These are phyloP conservation scores for Emydoidea blandingii DNA, from an alignment of 2,797 vertebrate species.

Conservation along the genomic window DNA sequence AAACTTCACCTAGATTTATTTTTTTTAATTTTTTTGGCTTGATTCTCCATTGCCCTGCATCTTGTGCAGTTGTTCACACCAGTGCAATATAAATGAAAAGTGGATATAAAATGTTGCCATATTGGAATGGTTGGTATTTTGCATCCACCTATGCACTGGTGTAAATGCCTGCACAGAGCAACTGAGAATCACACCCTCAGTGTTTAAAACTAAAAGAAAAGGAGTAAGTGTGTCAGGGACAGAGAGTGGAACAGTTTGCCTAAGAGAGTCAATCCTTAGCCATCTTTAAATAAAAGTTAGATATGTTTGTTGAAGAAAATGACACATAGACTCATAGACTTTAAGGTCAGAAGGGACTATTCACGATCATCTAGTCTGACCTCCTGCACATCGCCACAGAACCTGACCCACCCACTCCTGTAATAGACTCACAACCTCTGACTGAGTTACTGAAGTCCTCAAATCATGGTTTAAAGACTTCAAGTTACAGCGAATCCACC, in stretches of 20 bases:
- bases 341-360: too few relatives aligned
- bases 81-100: neutral
- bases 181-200: neutral
- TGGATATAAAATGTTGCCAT: neutral
- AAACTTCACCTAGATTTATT: neutral
- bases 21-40: neutral
- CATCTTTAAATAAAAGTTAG: neutral
- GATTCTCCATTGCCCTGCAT: neutral
- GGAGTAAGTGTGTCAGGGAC: neutral
- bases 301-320: neutral
- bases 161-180: neutral
- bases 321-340: neutral
- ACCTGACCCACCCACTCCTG: too few relatives aligned
- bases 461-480: too few relatives aligned
- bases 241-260: neutral
- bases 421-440: too few relatives aligned
- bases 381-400: too few relatives aligned
- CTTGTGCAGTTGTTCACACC: neutral
- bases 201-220: neutral
- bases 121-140: neutral
- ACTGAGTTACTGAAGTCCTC: too few relatives aligned
- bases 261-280: neutral
- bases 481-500: too few relatives aligned
- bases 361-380: neutral
- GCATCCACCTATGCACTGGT: neutral